Conservation (phyloP, 2,113 vertebrate genomes). For the Tonatia bakeri region DNA sequence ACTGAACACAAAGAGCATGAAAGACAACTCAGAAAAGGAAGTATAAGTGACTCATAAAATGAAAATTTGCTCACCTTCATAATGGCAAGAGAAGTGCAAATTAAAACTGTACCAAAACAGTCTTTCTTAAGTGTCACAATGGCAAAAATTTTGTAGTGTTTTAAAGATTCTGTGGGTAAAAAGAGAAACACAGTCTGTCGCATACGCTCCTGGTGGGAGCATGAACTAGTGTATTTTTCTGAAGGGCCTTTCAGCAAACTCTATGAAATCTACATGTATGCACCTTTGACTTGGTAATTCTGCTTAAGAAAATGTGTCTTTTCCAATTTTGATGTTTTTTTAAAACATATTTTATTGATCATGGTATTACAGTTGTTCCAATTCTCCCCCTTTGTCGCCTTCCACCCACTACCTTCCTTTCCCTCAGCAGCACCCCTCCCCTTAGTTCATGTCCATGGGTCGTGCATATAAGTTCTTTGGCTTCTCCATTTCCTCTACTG, state of each 20-base stretch:
- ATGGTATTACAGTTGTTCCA: too few relatives aligned
- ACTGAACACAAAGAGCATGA: not conserved
- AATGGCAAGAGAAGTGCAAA: not conserved
- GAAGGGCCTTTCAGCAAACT: not conserved
- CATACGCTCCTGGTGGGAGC: not conserved
- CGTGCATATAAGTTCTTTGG: too few relatives aligned
- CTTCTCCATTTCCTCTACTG: too few relatives aligned
- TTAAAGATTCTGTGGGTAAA: not conserved
- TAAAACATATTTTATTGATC: too few relatives aligned
- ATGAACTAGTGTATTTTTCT: not conserved
- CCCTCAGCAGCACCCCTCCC: too few relatives aligned
- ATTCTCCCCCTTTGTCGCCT: too few relatives aligned
- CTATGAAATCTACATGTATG: not conserved
- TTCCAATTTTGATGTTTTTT: too few relatives aligned
- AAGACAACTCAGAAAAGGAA: not conserved
- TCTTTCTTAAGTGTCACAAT: not conserved
- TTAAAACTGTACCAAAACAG: not conserved
- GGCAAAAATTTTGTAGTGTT: not conserved
- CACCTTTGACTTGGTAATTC: not conserved
- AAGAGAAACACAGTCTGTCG: not conserved
- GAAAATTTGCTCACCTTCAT: not conserved
- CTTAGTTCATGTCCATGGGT: too few relatives aligned
- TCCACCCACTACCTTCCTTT: too few relatives aligned
- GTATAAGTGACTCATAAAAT: not conserved
- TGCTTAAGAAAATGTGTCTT: not conserved